Evolutionary conservation across 2,797 vertebrate genomes (phyloP).

Genomic region (Vultur gryphus): DNA sequence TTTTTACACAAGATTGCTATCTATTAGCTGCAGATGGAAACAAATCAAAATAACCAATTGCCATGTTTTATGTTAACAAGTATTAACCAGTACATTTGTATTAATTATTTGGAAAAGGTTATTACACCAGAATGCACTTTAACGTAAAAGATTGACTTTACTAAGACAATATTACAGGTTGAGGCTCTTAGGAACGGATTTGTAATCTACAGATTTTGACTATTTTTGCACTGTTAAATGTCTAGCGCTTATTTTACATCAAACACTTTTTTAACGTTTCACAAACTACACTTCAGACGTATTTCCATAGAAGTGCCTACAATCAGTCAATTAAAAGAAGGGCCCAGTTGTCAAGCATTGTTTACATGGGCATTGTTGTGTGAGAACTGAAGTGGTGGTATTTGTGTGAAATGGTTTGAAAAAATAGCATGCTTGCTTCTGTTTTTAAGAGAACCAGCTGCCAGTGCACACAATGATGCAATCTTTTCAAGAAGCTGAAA

Average conservation of each 20-base stretch:
- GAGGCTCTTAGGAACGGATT: conserved; percentile 67
- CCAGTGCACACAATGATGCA: neutral
- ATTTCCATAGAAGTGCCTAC: conserved; percentile 64
- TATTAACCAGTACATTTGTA: conserved; percentile 61
- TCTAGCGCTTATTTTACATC: conserved; percentile 74
- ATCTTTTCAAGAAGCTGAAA: neutral
- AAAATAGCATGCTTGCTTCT: neutral
- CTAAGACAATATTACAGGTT: conserved; percentile 68
- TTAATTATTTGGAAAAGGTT: conserved; percentile 56
- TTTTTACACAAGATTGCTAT: conserved; percentile 6
- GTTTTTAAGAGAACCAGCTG: neutral
- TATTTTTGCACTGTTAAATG: conserved; percentile 71
- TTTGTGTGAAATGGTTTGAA: neutral
- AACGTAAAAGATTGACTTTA: conserved; percentile 61
- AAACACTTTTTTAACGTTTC: conserved; percentile 72
- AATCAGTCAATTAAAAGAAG: conserved; percentile 57
- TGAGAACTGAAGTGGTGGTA: neutral
- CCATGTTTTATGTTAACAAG: conserved; percentile 57
- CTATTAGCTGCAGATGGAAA: conserved; percentile 31
- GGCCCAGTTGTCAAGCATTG: conserved; percentile 43
- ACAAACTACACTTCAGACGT: conserved; percentile 68
- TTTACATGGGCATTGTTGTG: conserved; percentile 6
- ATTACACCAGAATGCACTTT: conserved; percentile 66
- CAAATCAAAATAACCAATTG: conserved; percentile 53
- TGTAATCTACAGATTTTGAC: conserved; percentile 63